Percentiles rank a stretch among this genome's conserved stretches.
Conservation (phyloP, 2,888 invertebrate species). For the Taenaris catops region DNA sequence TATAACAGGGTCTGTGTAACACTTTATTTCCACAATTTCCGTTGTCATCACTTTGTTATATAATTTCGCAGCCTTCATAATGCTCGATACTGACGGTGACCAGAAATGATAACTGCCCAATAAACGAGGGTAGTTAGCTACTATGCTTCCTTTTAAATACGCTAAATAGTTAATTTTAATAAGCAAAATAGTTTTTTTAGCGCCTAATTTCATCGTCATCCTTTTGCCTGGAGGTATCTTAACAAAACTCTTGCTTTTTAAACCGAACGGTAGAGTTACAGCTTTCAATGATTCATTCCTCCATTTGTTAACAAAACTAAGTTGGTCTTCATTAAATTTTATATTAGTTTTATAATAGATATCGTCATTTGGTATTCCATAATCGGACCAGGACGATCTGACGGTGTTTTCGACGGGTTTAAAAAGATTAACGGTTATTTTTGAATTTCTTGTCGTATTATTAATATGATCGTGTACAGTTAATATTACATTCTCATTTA, state of each 20-base stretch:
- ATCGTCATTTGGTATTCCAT: conserved; percentile 39
- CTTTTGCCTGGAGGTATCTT: conserved; percentile 37
- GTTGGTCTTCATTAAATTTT: conserved; percentile 32
- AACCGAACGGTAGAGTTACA: conserved; percentile 33
- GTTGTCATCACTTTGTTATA: conserved; percentile 44
- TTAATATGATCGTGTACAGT: conserved; percentile 41
- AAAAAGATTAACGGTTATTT: conserved; percentile 30
- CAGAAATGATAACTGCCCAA: conserved; percentile 60
- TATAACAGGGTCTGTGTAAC: conserved; percentile 43
- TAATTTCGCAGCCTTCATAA: conserved; percentile 48
- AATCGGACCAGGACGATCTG: conserved; percentile 38
- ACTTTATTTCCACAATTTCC: conserved; percentile 45
- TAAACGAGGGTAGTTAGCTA: conserved; percentile 42
- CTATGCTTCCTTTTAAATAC: conserved; percentile 38
- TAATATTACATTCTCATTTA: conserved; percentile 36
- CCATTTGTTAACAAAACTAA: conserved; percentile 41
- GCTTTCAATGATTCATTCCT: conserved; percentile 32
- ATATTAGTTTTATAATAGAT: conserved; percentile 36
- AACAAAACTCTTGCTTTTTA: conserved; percentile 30
- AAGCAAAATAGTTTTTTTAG: conserved; percentile 38
- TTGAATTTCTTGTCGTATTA: conserved; percentile 34
- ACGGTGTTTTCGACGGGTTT: conserved; percentile 37
- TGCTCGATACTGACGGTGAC: conserved; percentile 42
- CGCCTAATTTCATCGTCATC: conserved; percentile 36
- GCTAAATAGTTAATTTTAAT: conserved; percentile 43